Evolutionary conservation across 35 echinoderm and acorn worm genomes (phyloP).

Genomic region (Diadema setosum): DNA sequence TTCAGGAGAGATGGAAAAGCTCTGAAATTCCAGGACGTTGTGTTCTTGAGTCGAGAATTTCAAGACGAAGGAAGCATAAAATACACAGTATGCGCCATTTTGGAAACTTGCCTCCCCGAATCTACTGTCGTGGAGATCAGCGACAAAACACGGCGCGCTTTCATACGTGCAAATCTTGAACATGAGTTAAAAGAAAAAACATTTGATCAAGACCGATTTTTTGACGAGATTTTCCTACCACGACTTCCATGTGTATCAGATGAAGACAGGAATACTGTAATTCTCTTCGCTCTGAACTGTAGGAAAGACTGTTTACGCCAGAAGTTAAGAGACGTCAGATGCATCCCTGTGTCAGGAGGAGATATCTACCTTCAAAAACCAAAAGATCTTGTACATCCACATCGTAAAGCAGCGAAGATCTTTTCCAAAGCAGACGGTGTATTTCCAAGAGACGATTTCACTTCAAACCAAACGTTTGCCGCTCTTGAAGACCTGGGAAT

Average conservation of each 20-base stretch:
- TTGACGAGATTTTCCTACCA: constrained; percentile 46
- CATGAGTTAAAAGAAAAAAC: not conserved
- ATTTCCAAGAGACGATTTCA: constrained; percentile 36
- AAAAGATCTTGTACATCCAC: constrained; percentile 13
- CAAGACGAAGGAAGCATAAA: not conserved
- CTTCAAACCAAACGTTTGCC: not conserved
- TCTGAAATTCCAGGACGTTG: not conserved
- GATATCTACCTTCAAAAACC: not conserved
- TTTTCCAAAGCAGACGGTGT: constrained; percentile 21
- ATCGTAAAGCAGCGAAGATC: not conserved
- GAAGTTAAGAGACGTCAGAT: constrained; percentile 7
- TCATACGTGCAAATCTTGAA: not conserved
- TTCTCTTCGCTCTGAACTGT: not conserved
- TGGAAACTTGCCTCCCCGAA: not conserved
- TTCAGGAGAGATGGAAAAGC: not conserved
- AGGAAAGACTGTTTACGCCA: not conserved
- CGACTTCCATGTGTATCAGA: not conserved
- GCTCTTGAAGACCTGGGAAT: constrained; percentile 39
- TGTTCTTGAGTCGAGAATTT: not conserved
- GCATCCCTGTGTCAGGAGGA: constrained; percentile 18
- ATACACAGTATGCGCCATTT: not conserved
- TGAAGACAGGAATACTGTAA: not conserved
- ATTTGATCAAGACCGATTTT: constrained; percentile 37
- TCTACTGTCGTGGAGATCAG: too few species aligned
- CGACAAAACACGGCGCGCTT: too few species aligned